Base-by-base conservation (phyloP, 2,113 vertebrate species). In the Salvator merianae region DNA sequence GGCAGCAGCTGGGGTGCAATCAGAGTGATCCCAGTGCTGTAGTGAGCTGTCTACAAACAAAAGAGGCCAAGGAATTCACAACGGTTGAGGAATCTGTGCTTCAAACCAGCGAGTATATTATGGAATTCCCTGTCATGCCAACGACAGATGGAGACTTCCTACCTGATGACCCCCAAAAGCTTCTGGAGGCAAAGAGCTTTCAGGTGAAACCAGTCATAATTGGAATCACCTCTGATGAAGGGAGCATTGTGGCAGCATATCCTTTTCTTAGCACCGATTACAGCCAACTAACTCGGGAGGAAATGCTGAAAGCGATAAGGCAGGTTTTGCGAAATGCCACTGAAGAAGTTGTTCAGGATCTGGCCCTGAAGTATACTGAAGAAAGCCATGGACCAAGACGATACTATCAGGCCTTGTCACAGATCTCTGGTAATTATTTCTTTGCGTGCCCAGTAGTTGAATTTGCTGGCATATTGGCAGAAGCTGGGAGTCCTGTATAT, bases 211-310 rank as follows among this genome's bases (percentile, higher is more conserved):
- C 96, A 0, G 71, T 97, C 32, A 40, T 96, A 50, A 59, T 95
- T 28, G 96, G 96, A 2, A 9, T 94, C 9, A 96, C 94, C 76
- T 93, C 88, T 22, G 90, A 97, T 22, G 95, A 97, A 90, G 96
- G 95, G 28, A 85, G 93, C 0, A 92, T 84, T 59, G 93, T 96
- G 38, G 34, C 95, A 13, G 0, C 90, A 9, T 94, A 92, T 82
- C 9, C 92, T 94, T 30, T 95, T 94, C 66, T 95, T 93, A 59
- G 71, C n/a, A 55, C 40, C 0, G 38, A 90, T n/a, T 63, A 92
- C 76, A 96, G 95, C 88, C 92, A 94, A 20, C 95, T 97, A 82
- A 91, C 59, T 79, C 93, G 93, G 72, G 83, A 91, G 2, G 20
- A 96, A 3, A 95, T 96, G 66, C 68, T 95, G 28, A 1, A 69